Evolutionary conservation across 2,888 invertebrate genomes (phyloP), one percentile per base, ranked within the genome.

Genomic region (Phalera bucephala): DNA sequence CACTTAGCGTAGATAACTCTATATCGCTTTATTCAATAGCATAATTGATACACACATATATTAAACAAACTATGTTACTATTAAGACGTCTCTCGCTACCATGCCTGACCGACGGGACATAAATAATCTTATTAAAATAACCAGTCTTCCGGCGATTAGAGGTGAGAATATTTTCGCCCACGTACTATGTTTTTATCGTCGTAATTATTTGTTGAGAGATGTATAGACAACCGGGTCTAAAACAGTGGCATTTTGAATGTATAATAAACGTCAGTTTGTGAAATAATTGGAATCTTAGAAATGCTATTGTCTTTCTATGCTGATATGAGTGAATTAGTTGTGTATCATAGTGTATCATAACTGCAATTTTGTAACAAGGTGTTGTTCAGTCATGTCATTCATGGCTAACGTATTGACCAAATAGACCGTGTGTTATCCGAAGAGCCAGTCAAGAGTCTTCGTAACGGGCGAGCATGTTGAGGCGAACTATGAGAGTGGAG

Each of bases 101-200:
- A 28, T 46, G 39, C 49, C 48, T 56, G 56, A 46, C 49, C 45
- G 52, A 49, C 42, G 49, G 14, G 43, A 52, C 57, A 57, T 57
- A 57, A 57, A 57, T 57, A 57, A 57, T 52, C 34, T 38, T 57
- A 54, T 54, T 54, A 54, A 53, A 57, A 57, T 53, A 56, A 45
- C 35, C 49, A 49, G 46, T 57, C 52, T 52, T 54, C 46, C 46
- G 52, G 33, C 46, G 52, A 57, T 57, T 54, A 50, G 46, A 52
- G 57, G 52, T 57, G 57, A 50, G 54, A 52, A 57, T 45, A 47
- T 49, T 37, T 46, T 52, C 56, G 43, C 57, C 54, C 39, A 57
- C 54, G 38, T 36, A n/a, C 6, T 11, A 2, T 2, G 11, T 21
- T 40, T 26, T 34, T 45, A 46, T 57, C 46, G 43, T 31, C 49